Base-by-base conservation (phyloP, 2,888 invertebrate genomes). In the Melinaea marsaeus region DNA sequence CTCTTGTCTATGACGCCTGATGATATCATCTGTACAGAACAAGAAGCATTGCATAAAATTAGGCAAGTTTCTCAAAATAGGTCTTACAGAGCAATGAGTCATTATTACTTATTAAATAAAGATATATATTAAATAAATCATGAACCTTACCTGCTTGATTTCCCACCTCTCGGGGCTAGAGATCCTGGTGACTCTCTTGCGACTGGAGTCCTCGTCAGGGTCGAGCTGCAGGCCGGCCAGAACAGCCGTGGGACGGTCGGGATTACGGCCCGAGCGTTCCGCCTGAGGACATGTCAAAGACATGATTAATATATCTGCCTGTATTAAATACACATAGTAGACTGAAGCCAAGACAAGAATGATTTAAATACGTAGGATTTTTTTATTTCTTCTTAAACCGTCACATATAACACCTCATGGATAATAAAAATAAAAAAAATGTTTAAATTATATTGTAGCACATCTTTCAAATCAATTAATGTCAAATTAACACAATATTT, bases 151-250 rank as follows among this genome's bases (percentile, higher is more conserved):
- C 89, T 98, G 99, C 79, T 98, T 98, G 69, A 98, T 95, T 89
- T 99, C 99, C 99, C 99, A 99, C 60, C 96, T 92, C 84, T 99
- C 99, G 0, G 99, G 99, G 57, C 98, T 98, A 0, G 98, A 98
- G 67, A 99, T 95, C 67, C 98, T 92, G 45, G 98, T 97, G 59
- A 97, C 96, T 22, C 97, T 92, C 81, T 97, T 97, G 33, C 96
- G 91, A 45, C 95, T 94, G 72, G 94, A 94, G 75, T 95, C 95
- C 74, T 97, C 97, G 67, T 96, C 95, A 13, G 96, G 95, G 66
- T 95, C 95, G 51, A 93, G 86, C 69, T 86, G 88, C 55, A 91
- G 79, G 2, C 89, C 91, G 7, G 93, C 92, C 54, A 93, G 79
- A 62, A 92, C 90, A 0, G 93, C 91, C 55, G 93, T 92, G 0